Percentiles rank a stretch among this genome's conserved stretches.
Evolutionary conservation across 2,797 vertebrate genomes (phyloP).

Genomic region (Hydrophis major): DNA sequence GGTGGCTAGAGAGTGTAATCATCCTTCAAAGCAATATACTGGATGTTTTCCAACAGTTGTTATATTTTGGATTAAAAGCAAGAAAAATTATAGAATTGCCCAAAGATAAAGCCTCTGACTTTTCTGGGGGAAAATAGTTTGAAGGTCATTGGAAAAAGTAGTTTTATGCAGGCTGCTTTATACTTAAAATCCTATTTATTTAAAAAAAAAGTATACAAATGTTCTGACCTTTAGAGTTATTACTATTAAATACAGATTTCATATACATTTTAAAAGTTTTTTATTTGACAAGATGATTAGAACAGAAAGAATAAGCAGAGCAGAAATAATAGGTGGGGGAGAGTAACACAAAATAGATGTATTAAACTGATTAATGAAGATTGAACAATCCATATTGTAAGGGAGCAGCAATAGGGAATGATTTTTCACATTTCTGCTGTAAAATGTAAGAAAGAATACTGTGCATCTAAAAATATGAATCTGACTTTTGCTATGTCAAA

Average conservation of each 20-base stretch:
- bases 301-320: neutral
- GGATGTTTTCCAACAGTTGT: neutral
- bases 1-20: neutral
- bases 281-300: neutral
- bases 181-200: conserved; percentile 12
- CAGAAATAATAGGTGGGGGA: too few species aligned
- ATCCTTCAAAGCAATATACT: neutral
- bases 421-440: neutral
- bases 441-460: neutral
- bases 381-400: neutral
- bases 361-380: neutral
- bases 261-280: neutral
- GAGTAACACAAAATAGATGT: neutral
- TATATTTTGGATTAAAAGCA: conserved; percentile 24
- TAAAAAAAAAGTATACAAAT: neutral
- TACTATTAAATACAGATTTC: neutral
- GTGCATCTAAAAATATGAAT: neutral
- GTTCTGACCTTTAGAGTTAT: neutral
- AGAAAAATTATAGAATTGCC: conserved; percentile 2
- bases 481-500: neutral
- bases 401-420: neutral
- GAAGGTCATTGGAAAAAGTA: conserved; percentile 3
- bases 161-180: neutral
- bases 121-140: neutral
- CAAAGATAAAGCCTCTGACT: conserved; percentile 4